Evolutionary conservation across 2,113 vertebrate genomes (phyloP), one percentile per base, ranked within the genome.

Genomic region (Hiodon tergisus): DNA sequence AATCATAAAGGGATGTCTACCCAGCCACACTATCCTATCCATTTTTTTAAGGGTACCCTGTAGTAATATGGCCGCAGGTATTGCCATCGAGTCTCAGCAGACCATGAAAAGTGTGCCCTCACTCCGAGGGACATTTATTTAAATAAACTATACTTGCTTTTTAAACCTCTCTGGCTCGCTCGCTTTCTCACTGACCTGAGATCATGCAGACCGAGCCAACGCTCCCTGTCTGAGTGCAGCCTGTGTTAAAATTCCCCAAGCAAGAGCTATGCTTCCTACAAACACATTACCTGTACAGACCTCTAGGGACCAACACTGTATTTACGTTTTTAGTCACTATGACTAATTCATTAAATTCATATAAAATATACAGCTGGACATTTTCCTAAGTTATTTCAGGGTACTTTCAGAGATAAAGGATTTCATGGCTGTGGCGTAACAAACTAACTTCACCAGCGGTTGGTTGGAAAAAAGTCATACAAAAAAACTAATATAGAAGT

Each of bases 401-500:
- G 31, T 66, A 66, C 63, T 48, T 66, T 47, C 63, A 66, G 16
- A 3, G 31, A 66, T 47, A 66, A 66, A 66, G 9, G 46, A 48
- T 68, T 53, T 68, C 50, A 68, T 31, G 6, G 50, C 67, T 3
- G 50, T 53, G 48, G 50, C 52, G 47, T 4, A 7, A n/a, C n/a
- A 31, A 31, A 31, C 31, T 31, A 31, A 31, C 31, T 31, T 31
- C 31, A 31, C 31, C 31, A 31, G 31, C 31, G 2, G 31, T 31
- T 31, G 31, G 31, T 31, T 31, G 31, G 31, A 31, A 4, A 46
- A 31, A 65, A 51, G 10, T 6, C 47, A 52, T 7, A 62, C 13
- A 65, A 59, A 85, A 84, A 86, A 78, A 82, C 88, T 85, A 84
- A 86, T 88, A 90, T 51, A 55, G 53, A 46, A 58, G 69, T 54